Evolutionary conservation across 37 sponge, comb jelly and placozoan genomes (phyloP), one percentile per base, ranked within the genome.

Genomic region (Haliclona indistincta): DNA sequence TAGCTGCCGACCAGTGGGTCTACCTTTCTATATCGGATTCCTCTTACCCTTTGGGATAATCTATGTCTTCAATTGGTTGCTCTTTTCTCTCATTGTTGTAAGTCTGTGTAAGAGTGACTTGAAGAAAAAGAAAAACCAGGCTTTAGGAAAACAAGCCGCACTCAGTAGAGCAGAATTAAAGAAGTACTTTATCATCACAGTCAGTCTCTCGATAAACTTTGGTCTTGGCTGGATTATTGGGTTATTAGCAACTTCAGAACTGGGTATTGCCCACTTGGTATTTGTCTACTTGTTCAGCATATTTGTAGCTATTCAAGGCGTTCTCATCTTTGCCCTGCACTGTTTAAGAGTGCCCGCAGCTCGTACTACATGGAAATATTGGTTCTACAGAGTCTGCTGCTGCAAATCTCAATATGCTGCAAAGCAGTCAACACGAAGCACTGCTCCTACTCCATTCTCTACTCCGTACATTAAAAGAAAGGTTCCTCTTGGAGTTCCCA

Each of bases 151-250:
- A 13, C 8, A 47, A 13, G 49, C 49, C 8, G 8, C 13, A 8
- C 13, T 17, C 49, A 47, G 8, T 13, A 47, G 13, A 17, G n/a
- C n/a, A n/a, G n/a, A n/a, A n/a, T 17, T 8, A 8, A 47, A 47
- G 49, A 8, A 47, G 49, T 13, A 80, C 60, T 52, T 88, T 33
- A 28, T 65, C 47, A 56, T 72, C 25, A 78, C 83, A 11, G 34
- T 77, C 45, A 29, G 51, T 39, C 82, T 88, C 51, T 88, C 88
- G 0, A 23, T 88, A 20, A 70, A 81, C 41, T 82, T 81, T 54
- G 78, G 79, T 4, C 47, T 88, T 36, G 88, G 74, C 1, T 88
- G 88, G 88, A 62, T 22, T 8, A 64, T 77, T 73, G 82, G 78
- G 3, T 58, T 88, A 22, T 41, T 81, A 22, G 81, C 76, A 33